Conservation (phyloP, 2,888 invertebrate species). For the Melangyna quadrimaculata region DNA sequence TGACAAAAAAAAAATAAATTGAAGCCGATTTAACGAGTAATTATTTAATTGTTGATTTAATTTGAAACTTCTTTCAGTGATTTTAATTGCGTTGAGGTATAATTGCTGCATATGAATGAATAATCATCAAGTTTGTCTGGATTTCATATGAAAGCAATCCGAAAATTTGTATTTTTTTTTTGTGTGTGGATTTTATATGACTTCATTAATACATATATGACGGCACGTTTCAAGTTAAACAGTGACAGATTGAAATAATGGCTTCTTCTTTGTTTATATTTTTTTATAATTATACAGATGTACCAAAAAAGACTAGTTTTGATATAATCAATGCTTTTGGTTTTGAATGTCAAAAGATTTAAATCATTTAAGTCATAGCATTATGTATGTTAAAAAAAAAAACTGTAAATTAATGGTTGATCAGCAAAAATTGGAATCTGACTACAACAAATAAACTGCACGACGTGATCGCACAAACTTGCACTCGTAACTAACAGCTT, state of each 20-base stretch:
- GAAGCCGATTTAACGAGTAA: constrained; percentile 16
- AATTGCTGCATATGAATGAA: constrained; percentile 6
- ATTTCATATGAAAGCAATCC: not conserved
- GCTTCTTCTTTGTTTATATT: not conserved
- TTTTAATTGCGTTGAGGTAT: not conserved
- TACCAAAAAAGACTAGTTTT: not conserved
- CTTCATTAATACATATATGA: not conserved
- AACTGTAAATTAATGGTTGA: too few species aligned
- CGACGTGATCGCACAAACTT: too few species aligned
- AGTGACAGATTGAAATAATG: constrained; percentile 3
- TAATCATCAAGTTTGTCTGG: not conserved
- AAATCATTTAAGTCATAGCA: not conserved
- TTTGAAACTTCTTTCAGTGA: not conserved
- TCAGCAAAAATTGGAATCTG: too few species aligned
- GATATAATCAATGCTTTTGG: not conserved
- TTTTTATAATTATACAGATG: not conserved
- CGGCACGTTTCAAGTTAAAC: not conserved
- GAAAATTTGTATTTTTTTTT: not conserved
- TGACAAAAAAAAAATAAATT: constrained; percentile 32
- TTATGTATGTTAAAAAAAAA: too few species aligned
- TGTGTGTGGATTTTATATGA: not conserved
- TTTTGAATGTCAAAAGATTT: not conserved
- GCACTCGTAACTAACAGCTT: too few species aligned
- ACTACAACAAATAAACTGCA: too few species aligned
- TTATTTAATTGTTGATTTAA: constrained; percentile 1